Base-by-base conservation (phyloP, 2,113 vertebrate genomes). In the Tupaia chinensis region DNA sequence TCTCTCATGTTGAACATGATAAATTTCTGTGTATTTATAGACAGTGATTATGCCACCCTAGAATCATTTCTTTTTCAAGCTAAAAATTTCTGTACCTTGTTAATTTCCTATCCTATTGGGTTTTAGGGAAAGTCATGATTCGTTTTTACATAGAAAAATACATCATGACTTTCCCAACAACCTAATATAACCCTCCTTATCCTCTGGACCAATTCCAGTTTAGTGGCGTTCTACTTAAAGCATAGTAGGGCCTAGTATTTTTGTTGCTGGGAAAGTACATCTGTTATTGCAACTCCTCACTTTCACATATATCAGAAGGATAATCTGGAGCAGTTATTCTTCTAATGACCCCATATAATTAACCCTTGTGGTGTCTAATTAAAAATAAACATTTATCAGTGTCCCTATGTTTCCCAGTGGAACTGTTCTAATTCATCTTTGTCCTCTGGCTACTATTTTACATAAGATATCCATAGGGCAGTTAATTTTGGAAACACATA, bases 401-500 rank as follows among this genome's bases (percentile, higher is more conserved):
- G 95, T 92, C 86, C 85, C 20, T 94, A 78, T 91, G 93, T 94
- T 95, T 97, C 97, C 97, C 97, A 87, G 82, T 90, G 97, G 96
- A 98, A 82, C 94, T 96, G 97, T 93, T 95, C 96, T 97, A 98
- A 97, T 97, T 97, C 88, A 96, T 96, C 63, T 97, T 95, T 95
- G 95, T 97, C 97, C 97, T 97, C 95, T 97, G 94, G 81, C 85
- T 97, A 95, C 92, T 88, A 91, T 91, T 97, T 98, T 98, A 97
- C 91, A 97, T 95, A 97, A 98, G 88, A 95, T 97, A 98, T 95
- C 95, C 91, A 97, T 82, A 97, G 97, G 97, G 96, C 95, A 98
- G 97, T 97, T 98, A 98, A 98, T 97, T 98, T 97, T 97, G 95
- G 97, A 98, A 98, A 92, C 87, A 95, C 90, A 94, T 97, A 97